Evolutionary conservation across 1,140 invertebrate species (phyloP), one percentile per base, ranked within the genome.

Genomic region (Drosophila setifemur): DNA sequence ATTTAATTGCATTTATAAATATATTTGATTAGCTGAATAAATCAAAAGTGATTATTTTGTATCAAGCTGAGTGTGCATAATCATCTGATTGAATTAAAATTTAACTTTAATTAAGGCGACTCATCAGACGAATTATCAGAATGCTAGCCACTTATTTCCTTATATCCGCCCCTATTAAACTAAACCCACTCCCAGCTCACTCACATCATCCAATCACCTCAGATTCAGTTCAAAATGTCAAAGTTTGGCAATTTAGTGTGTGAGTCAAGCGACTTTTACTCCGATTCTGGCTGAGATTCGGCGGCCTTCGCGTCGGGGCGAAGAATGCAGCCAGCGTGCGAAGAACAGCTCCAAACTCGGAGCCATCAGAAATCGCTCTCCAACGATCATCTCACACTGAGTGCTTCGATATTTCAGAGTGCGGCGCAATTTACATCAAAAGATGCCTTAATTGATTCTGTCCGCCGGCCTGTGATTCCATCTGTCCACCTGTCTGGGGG

Each of bases 261-360:
- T 66, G 61, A 82, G 74, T 78, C 78, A 72, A 85, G 44, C 74
- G 64, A 77, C 79, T 85, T 85, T 85, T 85, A 86, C 79, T 79
- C 79, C 77, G 79, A 86, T 85, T 85, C 79, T 74, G 79, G 74
- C 74, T n/a, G 78, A 85, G 57, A 64, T 57, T 49, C 69, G 74
- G 45, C 64, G 81, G 75, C 79, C 79, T 86, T 86, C 81, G 43
- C 19, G 42, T 31, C 37, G 47, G n/a, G 39, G 28, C 70, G 40
- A 85, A 83, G 72, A 83, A 83, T 83, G 78, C 74, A 71, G 79
- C 61, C 55, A 61, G 39, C 53, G 61, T 70, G 55, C 61, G 21
- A 73, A 49, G 47, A 67, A n/a, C n/a, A n/a, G n/a, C n/a, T n/a
- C n/a, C n/a, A n/a, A n/a, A n/a, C 42, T 23, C 4, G 3, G 12